These are phyloP conservation scores for mouse (Mus musculus) DNA, from an alignment of 2,113 vertebrate genomes.

Conservation along the genomic window GRCm39 chr9:97702001-97702500, in stretches of 20 bases:
- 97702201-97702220: not conserved
- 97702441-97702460: not conserved
- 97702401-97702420: not conserved
- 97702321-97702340: not conserved
- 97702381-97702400: not conserved
- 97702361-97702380: not conserved
- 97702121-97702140: not conserved
- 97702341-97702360: not conserved
- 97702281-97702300: not conserved
- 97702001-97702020: not conserved
- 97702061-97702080: not conserved
- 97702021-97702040: not conserved
- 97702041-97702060: not conserved
- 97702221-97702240: not conserved
- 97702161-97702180: not conserved
- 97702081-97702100: not conserved
- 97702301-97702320: not conserved
- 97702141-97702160: not conserved
- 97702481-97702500: not conserved
- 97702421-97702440: not conserved
- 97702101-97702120: not conserved
- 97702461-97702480: not conserved
- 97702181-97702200: not conserved
- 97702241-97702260: not conserved
- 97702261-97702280: not conserved